Evolutionary conservation across 2,113 vertebrate species (phyloP).

Genomic region (Aramus guarauna): DNA sequence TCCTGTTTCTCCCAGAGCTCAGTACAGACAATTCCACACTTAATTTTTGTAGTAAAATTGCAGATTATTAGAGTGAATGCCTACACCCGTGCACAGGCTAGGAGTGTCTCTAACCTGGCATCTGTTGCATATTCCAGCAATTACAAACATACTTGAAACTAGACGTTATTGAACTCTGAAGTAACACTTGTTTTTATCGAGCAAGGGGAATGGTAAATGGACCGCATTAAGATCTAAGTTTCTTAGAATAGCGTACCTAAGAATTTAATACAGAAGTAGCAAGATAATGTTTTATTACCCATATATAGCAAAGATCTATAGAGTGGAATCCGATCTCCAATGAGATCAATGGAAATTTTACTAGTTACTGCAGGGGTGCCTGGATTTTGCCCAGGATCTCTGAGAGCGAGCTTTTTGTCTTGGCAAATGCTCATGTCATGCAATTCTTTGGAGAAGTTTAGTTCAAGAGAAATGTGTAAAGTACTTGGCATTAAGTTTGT

Average conservation of each 20-base stretch:
- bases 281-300: neutral
- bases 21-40: neutral
- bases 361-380: neutral
- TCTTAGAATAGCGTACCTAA: neutral
- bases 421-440: neutral
- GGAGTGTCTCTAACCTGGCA: neutral
- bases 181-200: neutral
- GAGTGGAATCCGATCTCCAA: neutral
- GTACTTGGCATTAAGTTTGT: neutral
- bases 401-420: neutral
- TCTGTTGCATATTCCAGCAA: neutral
- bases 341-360: neutral
- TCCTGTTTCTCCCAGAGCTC: neutral
- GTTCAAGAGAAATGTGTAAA: neutral
- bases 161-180: neutral
- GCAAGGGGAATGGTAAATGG: neutral
- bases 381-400: neutral
- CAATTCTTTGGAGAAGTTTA: constrained; percentile 5
- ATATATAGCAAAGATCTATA: neutral
- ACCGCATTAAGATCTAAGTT: neutral
- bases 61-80: neutral
- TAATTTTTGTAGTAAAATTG: neutral
- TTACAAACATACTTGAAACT: neutral
- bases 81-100: neutral
- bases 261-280: neutral